Conservation (phyloP, 1,140 invertebrate genomes). For the Habropoda laboriosa region DNA sequence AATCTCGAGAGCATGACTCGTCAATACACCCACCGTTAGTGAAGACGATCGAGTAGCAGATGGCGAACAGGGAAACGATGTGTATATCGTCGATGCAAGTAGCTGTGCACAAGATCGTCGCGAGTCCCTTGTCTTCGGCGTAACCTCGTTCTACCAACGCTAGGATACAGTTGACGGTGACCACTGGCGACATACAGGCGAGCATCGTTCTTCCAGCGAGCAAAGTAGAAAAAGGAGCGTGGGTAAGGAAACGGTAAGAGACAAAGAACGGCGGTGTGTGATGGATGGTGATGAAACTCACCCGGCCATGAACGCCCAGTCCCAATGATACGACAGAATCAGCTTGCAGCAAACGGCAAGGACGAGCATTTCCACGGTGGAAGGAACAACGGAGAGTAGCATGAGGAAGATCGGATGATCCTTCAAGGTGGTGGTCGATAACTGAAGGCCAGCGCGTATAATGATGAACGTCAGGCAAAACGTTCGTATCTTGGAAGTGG, state of each 20-base stretch:
- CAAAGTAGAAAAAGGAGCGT: not conserved
- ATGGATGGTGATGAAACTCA: slow-evolving; percentile 46
- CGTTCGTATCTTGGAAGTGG: slow-evolving; percentile 70
- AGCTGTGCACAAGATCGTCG: slow-evolving; percentile 73
- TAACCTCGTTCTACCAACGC: slow-evolving; percentile 75
- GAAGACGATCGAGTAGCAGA: slow-evolving; percentile 73
- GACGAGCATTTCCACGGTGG: slow-evolving; percentile 70
- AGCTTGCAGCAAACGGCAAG: slow-evolving; percentile 61
- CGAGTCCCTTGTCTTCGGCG: slow-evolving; percentile 77
- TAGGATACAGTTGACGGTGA: slow-evolving; percentile 75
- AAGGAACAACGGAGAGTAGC: slow-evolving; percentile 73
- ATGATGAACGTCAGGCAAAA: slow-evolving; percentile 76
- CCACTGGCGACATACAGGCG: slow-evolving; percentile 77
- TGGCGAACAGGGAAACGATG: slow-evolving; percentile 72
- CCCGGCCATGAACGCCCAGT: slow-evolving; percentile 77
- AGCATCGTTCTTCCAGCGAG: slow-evolving; percentile 71
- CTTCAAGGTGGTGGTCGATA: slow-evolving; percentile 70
- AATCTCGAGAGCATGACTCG: too few relatives aligned
- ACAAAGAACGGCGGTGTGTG: too few relatives aligned
- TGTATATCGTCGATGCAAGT: slow-evolving; percentile 76
- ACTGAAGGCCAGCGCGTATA: slow-evolving; percentile 74
- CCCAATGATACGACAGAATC: slow-evolving; percentile 72
- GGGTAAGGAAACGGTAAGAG: not conserved
- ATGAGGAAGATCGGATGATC: slow-evolving; percentile 69
- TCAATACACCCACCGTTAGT: slow-evolving; percentile 71